phyloP scores from a whole-genome alignment of 2,113 vertebrate species.

The Echinops telfairi region DNA sequence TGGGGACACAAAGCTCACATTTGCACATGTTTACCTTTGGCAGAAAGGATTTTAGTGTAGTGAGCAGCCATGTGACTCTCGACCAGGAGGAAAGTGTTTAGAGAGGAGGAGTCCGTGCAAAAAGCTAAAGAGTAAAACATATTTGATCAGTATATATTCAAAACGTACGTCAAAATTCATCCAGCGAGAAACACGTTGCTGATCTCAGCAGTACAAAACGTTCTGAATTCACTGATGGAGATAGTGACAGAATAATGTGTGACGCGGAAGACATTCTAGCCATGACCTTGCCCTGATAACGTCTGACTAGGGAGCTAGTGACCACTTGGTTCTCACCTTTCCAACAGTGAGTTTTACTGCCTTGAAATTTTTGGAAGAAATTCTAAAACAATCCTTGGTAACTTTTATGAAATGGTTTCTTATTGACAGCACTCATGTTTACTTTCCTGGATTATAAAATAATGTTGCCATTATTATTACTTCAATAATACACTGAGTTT shows the following conservation, averaged over 20 bases:
- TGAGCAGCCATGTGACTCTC: slow-evolving; percentile 96
- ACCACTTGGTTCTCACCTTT: neutral
- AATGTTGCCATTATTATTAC: neutral
- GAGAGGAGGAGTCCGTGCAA: slow-evolving; percentile 89
- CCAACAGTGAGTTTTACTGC: slow-evolving; percentile 15
- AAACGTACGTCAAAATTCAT: slow-evolving; percentile 1
- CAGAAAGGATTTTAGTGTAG: slow-evolving; percentile 96
- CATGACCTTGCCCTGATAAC: neutral
- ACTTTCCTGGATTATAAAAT: slow-evolving; percentile 14
- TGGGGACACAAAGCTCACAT: slow-evolving; percentile 62
- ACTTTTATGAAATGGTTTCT: slow-evolving; percentile 31
- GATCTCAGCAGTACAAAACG: slow-evolving; percentile 53
- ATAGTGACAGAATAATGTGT: neutral
- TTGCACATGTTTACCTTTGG: slow-evolving; percentile 92
- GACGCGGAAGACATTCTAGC: neutral
- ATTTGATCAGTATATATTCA: slow-evolving; percentile 75
- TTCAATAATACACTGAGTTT: slow-evolving; percentile 13
- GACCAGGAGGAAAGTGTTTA: slow-evolving; percentile 90
- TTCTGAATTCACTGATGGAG: slow-evolving; percentile 7
- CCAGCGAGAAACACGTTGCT: slow-evolving; percentile 50
- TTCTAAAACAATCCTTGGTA: slow-evolving; percentile 28
- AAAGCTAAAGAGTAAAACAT: slow-evolving; percentile 87
- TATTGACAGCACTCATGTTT: neutral
- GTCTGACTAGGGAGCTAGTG: neutral
- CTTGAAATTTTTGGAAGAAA: neutral